Conservation (phyloP, 2,797 vertebrate genomes). For the Mormyrops attenuatus region DNA sequence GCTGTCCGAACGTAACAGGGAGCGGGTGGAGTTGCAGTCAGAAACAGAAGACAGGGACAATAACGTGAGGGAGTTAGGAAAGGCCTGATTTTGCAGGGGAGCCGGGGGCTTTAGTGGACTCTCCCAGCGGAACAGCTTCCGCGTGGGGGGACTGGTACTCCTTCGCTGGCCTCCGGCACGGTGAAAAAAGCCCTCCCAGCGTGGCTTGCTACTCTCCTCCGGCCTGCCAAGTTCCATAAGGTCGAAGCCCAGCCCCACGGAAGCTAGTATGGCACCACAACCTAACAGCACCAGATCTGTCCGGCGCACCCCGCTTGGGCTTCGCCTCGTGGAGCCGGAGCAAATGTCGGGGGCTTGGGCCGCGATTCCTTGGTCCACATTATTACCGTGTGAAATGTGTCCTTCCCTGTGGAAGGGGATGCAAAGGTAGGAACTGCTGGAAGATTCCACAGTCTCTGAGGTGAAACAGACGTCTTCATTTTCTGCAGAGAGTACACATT, state of each 20-base stretch:
- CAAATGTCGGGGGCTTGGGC: slow-evolving; percentile 72
- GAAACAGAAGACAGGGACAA: slow-evolving; percentile 88
- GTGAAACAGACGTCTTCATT: slow-evolving; percentile 80
- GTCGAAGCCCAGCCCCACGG: slow-evolving; percentile 70
- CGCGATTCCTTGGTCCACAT: slow-evolving; percentile 65
- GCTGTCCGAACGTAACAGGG: slow-evolving; percentile 82
- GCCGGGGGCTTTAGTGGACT: slow-evolving; percentile 54
- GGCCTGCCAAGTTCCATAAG: slow-evolving; percentile 63
- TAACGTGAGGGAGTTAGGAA: slow-evolving; percentile 74
- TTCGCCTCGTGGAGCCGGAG: slow-evolving; percentile 70
- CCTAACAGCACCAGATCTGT: slow-evolving; percentile 83
- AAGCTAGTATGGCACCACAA: slow-evolving; percentile 75
- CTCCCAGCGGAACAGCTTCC: slow-evolving; percentile 80
- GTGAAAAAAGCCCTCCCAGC: slow-evolving; percentile 87
- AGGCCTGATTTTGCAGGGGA: slow-evolving; percentile 49
- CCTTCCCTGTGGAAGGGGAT: slow-evolving; percentile 84
- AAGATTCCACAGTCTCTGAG: slow-evolving; percentile 60
- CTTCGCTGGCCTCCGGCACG: slow-evolving; percentile 70
- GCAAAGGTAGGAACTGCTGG: slow-evolving; percentile 90
- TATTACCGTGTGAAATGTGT: slow-evolving; percentile 63
- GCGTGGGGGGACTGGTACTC: slow-evolving; percentile 79
- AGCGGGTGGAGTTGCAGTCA: slow-evolving; percentile 92
- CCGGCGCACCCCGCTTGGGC: slow-evolving; percentile 69
- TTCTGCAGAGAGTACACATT: slow-evolving; percentile 55
- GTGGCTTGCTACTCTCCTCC: slow-evolving; percentile 74